A percentile compares a stretch with the other conserved stretches of the same genome.
phyloP scores from a whole-genome alignment of 2,888 invertebrate species.

The Brenthis ino region DNA sequence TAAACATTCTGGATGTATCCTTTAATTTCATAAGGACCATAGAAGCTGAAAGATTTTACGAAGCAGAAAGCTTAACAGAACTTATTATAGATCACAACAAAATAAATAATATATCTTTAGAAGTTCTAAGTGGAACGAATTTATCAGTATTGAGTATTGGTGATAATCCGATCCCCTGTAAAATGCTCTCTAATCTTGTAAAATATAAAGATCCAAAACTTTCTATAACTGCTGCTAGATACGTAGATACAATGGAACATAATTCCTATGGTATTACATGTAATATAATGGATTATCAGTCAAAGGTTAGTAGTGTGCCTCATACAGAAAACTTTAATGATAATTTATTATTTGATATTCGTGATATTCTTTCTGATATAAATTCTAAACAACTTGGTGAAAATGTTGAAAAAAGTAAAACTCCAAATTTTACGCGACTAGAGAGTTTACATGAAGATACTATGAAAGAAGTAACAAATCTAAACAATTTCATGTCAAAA shows the following conservation, averaged over 20 bases:
- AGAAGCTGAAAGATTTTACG: constrained; percentile 58
- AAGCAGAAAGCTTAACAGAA: constrained; percentile 49
- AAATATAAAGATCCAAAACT: constrained; percentile 40
- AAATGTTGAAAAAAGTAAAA: constrained; percentile 2
- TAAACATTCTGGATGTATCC: constrained; percentile 59
- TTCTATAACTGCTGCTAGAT: constrained; percentile 50
- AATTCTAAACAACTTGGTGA: constrained; percentile 21
- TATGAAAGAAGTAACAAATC: neutral
- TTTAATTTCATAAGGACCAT: constrained; percentile 57
- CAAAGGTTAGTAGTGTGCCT: constrained; percentile 4
- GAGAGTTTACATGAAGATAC: constrained; percentile 5
- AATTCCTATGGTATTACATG: constrained; percentile 53
- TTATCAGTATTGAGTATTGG: constrained; percentile 61
- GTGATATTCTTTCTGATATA: constrained; percentile 44
- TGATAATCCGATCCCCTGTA: constrained; percentile 63
- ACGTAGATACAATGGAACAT: constrained; percentile 47
- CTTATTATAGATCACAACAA: constrained; percentile 62
- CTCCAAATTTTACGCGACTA: constrained; percentile 1
- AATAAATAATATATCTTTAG: constrained; percentile 50
- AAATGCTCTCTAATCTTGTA: constrained; percentile 50
- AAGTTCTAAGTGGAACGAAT: constrained; percentile 52
- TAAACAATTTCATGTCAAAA: constrained; percentile 8
- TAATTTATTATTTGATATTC: constrained; percentile 43
- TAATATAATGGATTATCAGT: constrained; percentile 26
- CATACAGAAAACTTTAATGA: constrained; percentile 26